Base-by-base conservation (phyloP, 2,888 invertebrate species). In the Timema podura region DNA sequence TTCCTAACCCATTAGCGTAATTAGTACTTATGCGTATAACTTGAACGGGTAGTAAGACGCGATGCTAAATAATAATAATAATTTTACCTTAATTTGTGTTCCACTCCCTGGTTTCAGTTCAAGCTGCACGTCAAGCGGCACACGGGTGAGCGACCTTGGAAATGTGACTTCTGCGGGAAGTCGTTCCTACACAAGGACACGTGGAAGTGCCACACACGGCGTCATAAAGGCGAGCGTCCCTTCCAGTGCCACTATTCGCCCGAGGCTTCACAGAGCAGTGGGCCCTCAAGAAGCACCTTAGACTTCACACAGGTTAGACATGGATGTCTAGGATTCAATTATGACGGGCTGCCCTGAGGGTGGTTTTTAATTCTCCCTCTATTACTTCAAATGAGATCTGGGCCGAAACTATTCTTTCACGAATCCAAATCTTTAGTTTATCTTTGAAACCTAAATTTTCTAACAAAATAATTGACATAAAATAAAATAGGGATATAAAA, bases 201-300 rank as follows among this genome's bases (percentile, higher is more conserved):
- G 9, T 87, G 87, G 84, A 85, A 85, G 75, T 85, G 87, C 76
- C 91, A 91, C 78, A 84, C 86, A 75, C 83, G 89, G 11, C 83
- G 89, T 46, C 91, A 90, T 79, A 83, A 84, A 73, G 88, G 87
- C 46, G 88, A 89, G 76, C 83, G 86, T 64, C 87, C 88, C 0
- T 88, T 86, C 79, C 85, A 85, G 75, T 91, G 91, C 79, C 80
- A 80, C 44, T 79, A 83, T 71, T 88, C 76, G 76, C 78, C 48
- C 86, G 88, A 74, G 82, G 84, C 10, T 91, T 91, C 79, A 84
- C 87, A 0, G 88, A 88, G 76, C 86, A 86, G 71, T 87, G 87
- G 87, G 86, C 88, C 67, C 82, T 89, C 57, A 85, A 85, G 72
- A 87, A 88, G 78, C 90, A 91, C 80, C 79, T 83, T 76, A 83